phyloP scores from a whole-genome alignment of 2,888 invertebrate species.

The Dyspetes luteomarginatus region DNA sequence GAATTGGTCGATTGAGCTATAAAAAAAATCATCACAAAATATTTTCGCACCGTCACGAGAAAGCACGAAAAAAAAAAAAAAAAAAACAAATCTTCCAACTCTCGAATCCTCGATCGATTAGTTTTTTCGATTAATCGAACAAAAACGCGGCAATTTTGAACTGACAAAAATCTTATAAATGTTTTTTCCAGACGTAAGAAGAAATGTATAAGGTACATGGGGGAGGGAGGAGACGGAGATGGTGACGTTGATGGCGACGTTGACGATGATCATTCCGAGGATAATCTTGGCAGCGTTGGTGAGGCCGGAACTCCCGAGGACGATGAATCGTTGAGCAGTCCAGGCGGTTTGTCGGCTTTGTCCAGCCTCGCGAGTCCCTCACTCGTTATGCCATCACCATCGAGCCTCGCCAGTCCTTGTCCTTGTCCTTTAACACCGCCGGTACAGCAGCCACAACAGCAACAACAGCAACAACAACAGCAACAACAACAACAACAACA shows the following conservation, averaged over 20 bases:
- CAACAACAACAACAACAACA: no score
- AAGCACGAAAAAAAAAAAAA: background rate
- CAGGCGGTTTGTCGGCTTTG: conserved; percentile 87
- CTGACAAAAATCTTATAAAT: conserved; percentile 8
- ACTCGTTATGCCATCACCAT: conserved; percentile 91
- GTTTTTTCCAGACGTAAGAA: conserved; percentile 94
- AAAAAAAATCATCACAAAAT: background rate
- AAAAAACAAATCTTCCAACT: background rate
- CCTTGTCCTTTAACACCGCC: conserved; percentile 85
- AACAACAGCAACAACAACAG: no score
- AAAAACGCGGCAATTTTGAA: background rate
- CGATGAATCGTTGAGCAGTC: conserved; percentile 84
- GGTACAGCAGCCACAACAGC: conserved; percentile 67
- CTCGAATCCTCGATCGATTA: background rate
- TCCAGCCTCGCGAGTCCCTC: conserved; percentile 89
- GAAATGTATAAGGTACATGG: conserved; percentile 98
- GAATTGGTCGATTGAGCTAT: conserved; percentile 9
- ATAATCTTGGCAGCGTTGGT: conserved; percentile 91
- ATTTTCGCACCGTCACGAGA: no score
- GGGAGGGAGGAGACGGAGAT: conserved; percentile 89
- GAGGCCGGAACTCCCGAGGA: conserved; percentile 87
- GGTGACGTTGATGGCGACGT: conserved; percentile 87
- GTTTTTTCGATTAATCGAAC: background rate
- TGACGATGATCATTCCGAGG: conserved; percentile 87
- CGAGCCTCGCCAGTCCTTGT: conserved; percentile 87